Evolutionary conservation across 53 echinoderm and acorn worm species (phyloP), one percentile per base, ranked within the genome.

Genomic region (Henricia sp.): DNA sequence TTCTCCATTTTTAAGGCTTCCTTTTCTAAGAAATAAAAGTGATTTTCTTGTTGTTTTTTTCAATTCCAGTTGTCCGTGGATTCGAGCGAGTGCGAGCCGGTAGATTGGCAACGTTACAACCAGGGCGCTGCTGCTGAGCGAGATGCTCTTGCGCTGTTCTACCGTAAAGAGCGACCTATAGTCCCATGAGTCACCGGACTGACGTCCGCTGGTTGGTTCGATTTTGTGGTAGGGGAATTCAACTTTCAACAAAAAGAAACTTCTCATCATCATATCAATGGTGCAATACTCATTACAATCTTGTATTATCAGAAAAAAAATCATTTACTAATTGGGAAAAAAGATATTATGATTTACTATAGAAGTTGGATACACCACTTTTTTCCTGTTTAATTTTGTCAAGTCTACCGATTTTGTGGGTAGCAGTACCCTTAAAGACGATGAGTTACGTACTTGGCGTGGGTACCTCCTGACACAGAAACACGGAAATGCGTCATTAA

Each of bases 401-500:
- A 16, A 16, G 16, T 9, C 9, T 9, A 48, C 16, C 30, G 27
- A 8, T 3, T 6, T 6, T 27, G 30, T 11, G 19, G 28, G 5
- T 3, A 38, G 67, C 10, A 21, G 67, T 38, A 30, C 38, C 67
- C 67, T 67, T 67, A 67, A 67, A 38, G 67, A n/a, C 20, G 20
- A n/a, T 20, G 0, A 19, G 12, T 20, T 34, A 37, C 3, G 3
- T 38, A 16, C 48, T 48, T 16, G 48, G 16, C 16, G 9, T 1
- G 20, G 40, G 67, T 24, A 67, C 67, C 67, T 67, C 67, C 67
- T 67, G 67, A 67, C 67, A 67, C 67, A 40, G 13, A 60, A 29
- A 30, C 40, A 20, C 39, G 67, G 67, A 67, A 19, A 40, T 20
- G 8, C 21, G 11, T 5, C 40, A 39, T 67, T 67, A 67, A 44